Evolutionary conservation across 1,140 invertebrate genomes (phyloP).

Genomic region (Drosophila kanapiae): DNA sequence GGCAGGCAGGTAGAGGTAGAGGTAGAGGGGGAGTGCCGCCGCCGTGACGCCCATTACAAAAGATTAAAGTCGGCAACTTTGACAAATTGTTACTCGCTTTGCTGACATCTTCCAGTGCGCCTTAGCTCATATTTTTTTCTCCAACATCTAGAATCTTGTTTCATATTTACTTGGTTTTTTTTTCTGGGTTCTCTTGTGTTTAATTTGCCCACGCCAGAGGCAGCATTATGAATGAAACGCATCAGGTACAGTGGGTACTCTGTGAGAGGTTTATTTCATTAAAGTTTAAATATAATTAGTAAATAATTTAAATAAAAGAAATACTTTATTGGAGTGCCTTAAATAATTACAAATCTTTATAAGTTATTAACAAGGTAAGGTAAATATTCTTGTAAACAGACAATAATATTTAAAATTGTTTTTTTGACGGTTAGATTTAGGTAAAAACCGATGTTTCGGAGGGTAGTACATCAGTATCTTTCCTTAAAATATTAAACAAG

Average conservation of each 20-base stretch:
- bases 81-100: slow-evolving; percentile 75
- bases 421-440: background rate
- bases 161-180: slow-evolving; percentile 11
- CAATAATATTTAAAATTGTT: too few species aligned
- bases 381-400: background rate
- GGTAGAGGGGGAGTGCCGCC: slow-evolving; percentile 12
- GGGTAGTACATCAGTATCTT: background rate
- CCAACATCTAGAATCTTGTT: slow-evolving; percentile 39
- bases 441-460: background rate
- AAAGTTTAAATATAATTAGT: background rate
- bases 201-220: slow-evolving; percentile 54
- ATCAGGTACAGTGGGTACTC: slow-evolving; percentile 7
- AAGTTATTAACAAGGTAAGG: background rate
- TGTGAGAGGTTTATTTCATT: background rate
- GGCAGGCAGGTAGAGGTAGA: background rate
- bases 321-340: background rate
- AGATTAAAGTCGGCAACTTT: slow-evolving; percentile 61
- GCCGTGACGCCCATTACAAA: slow-evolving; percentile 40
- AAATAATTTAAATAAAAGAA: background rate
- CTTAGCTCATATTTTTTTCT: slow-evolving; percentile 60
- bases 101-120: slow-evolving; percentile 75
- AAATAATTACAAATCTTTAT: background rate
- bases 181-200: slow-evolving; percentile 15
- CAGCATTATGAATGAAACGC: slow-evolving; percentile 55
- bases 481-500: too few species aligned